Conservation (phyloP, 2,113 vertebrate genomes). For the Cyprinodon variegatus region DNA sequence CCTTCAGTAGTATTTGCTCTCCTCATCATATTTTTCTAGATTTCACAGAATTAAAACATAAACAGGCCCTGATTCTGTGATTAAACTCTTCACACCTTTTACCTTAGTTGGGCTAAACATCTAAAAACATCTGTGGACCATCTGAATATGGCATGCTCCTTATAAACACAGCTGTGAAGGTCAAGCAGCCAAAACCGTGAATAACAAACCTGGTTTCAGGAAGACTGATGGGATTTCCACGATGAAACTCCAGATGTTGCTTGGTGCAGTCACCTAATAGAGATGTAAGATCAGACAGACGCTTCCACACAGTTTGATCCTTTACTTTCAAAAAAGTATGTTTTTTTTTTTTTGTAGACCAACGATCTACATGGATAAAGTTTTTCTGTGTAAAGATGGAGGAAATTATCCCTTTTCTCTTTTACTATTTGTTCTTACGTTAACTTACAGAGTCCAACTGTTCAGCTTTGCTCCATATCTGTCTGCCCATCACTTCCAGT, state of each 20-base stretch:
- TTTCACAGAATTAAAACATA: slow-evolving; percentile 9
- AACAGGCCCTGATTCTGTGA: background rate
- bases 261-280: slow-evolving; percentile 10
- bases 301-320: background rate
- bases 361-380: background rate
- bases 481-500: slow-evolving; percentile 46
- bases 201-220: slow-evolving; percentile 42
- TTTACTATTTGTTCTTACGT: background rate
- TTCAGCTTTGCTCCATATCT: slow-evolving; percentile 11
- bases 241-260: slow-evolving; percentile 51
- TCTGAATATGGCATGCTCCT: slow-evolving; percentile 48
- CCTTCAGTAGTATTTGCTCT: background rate
- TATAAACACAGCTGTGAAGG: slow-evolving; percentile 71
- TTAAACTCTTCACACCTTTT: slow-evolving; percentile 21
- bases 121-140: slow-evolving; percentile 66
- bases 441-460: slow-evolving; percentile 9
- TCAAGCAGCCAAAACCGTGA: slow-evolving; percentile 39
- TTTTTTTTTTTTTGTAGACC: background rate
- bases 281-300: background rate
- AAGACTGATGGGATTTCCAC: slow-evolving; percentile 42
- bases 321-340: background rate
- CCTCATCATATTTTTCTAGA: background rate
- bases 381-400: background rate
- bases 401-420: background rate
- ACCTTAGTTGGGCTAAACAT: slow-evolving; percentile 23